A percentile compares a stretch with the other conserved stretches of the same genome.
These are phyloP conservation scores for Drosophila nigritarsus DNA, from an alignment of 2,888 invertebrate genomes.

Conservation along the genomic window DNA sequence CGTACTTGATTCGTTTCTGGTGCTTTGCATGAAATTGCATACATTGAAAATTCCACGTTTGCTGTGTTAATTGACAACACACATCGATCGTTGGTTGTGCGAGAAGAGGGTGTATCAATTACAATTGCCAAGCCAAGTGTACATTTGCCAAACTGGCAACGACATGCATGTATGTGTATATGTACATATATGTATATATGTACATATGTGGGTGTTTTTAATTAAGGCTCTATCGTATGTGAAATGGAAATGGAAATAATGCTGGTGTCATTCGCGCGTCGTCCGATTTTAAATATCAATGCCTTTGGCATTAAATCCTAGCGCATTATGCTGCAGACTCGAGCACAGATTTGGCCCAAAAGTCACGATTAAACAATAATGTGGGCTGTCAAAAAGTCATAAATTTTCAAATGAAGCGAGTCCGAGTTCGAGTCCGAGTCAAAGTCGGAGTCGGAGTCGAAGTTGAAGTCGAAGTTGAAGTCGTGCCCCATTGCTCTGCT, in stretches of 20 bases:
- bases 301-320: slow-evolving; percentile 54
- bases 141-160: slow-evolving; percentile 6
- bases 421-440: slow-evolving; percentile 28
- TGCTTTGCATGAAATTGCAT: slow-evolving; percentile 43
- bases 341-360: slow-evolving; percentile 62
- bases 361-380: slow-evolving; percentile 80
- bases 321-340: slow-evolving; percentile 13
- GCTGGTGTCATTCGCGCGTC: slow-evolving; percentile 76
- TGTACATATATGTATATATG: not conserved
- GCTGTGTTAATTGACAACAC: slow-evolving; percentile 45
- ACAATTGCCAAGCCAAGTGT: slow-evolving; percentile 35
- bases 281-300: slow-evolving; percentile 63
- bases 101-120: slow-evolving; percentile 38
- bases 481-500: slow-evolving; percentile 36
- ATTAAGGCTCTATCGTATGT: slow-evolving; percentile 43
- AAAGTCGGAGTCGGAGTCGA: slow-evolving; percentile 15
- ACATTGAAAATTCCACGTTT: slow-evolving; percentile 24
- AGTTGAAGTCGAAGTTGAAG: slow-evolving; percentile 32
- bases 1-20: slow-evolving; percentile 4
- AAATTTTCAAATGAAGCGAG: slow-evolving; percentile 74
- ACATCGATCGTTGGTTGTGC: slow-evolving; percentile 22
- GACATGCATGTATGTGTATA: not conserved
- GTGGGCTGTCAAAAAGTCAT: slow-evolving; percentile 81
- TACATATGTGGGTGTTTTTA: slow-evolving; percentile 67
- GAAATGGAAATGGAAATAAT: slow-evolving; percentile 20